phyloP scores from a whole-genome alignment of 2,797 vertebrate genomes.

The Urocyon cinereoargenteus region DNA sequence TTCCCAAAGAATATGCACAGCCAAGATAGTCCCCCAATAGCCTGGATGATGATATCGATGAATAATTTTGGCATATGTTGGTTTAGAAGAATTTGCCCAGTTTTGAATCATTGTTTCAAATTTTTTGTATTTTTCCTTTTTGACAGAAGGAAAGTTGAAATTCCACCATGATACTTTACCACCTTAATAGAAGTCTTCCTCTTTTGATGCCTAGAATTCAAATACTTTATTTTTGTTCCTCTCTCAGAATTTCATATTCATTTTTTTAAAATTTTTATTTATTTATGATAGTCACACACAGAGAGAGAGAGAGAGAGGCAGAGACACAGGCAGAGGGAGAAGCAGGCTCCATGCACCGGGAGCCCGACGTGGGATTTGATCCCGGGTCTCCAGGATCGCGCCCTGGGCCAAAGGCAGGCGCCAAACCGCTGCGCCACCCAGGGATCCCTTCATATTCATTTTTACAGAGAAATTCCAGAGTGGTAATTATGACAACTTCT shows the following conservation, averaged over 20 bases:
- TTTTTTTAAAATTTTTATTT: too few relatives aligned
- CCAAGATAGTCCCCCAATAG: constrained; percentile 92
- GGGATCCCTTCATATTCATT: constrained; percentile 92
- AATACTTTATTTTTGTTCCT: constrained; percentile 81
- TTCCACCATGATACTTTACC: constrained; percentile 92
- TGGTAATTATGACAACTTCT: constrained; percentile 87
- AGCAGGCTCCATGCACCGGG: too few relatives aligned
- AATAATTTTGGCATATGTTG: constrained; percentile 84
- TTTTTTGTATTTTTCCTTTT: constrained; percentile 88
- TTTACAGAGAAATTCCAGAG: constrained; percentile 89
- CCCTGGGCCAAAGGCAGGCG: too few relatives aligned
- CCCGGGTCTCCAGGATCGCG: too few relatives aligned
- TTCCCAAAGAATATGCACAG: constrained; percentile 92
- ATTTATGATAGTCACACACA: too few relatives aligned
- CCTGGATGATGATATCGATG: constrained; percentile 91
- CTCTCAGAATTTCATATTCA: constrained; percentile 90
- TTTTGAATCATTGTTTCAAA: constrained; percentile 81
- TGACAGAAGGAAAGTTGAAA: constrained; percentile 92
- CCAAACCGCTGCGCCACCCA: too few relatives aligned
- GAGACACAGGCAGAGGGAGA: too few relatives aligned
- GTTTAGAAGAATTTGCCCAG: constrained; percentile 71
- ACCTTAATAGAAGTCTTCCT: constrained; percentile 90
- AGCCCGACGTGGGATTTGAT: too few relatives aligned
- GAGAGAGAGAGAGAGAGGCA: too few relatives aligned
- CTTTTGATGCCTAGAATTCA: constrained; percentile 84